These are phyloP conservation scores for Ptilonorhynchus violaceus DNA, from an alignment of 2,113 vertebrate species.

Conservation along the genomic window DNA sequence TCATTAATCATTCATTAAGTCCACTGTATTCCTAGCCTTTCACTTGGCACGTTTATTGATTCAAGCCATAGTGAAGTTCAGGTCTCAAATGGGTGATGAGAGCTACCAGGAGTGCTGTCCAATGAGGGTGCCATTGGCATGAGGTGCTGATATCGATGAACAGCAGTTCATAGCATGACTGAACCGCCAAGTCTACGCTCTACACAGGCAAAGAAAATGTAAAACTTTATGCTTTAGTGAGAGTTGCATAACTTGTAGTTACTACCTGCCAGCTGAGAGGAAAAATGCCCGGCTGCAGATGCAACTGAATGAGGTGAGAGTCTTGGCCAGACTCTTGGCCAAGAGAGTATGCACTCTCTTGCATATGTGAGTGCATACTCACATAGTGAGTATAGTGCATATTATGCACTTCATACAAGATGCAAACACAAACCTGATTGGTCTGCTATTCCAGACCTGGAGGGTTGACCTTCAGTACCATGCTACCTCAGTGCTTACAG, in stretches of 20 bases:
- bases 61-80: not conserved
- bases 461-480: not conserved
- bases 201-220: not conserved
- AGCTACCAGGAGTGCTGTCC: not conserved
- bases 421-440: not conserved
- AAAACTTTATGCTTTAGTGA: not conserved
- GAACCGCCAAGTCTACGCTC: rapidly evolving
- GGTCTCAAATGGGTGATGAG: not conserved
- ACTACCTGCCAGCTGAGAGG: not conserved
- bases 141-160: not conserved
- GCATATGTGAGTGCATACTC: no score
- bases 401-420: not conserved
- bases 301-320: not conserved
- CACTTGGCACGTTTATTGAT: not conserved
- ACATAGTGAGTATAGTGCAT: no score
- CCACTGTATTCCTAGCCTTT: not conserved
- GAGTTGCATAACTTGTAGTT: not conserved
- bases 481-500: not conserved
- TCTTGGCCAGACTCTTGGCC: no score
- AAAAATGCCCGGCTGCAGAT: not conserved
- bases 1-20: not conserved
- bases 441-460: not conserved
- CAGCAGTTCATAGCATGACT: not conserved
- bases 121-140: not conserved
- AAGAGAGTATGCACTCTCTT: no score